phyloP scores from a whole-genome alignment of 2,888 invertebrate species.

The Nephrotoma guestfalica region DNA sequence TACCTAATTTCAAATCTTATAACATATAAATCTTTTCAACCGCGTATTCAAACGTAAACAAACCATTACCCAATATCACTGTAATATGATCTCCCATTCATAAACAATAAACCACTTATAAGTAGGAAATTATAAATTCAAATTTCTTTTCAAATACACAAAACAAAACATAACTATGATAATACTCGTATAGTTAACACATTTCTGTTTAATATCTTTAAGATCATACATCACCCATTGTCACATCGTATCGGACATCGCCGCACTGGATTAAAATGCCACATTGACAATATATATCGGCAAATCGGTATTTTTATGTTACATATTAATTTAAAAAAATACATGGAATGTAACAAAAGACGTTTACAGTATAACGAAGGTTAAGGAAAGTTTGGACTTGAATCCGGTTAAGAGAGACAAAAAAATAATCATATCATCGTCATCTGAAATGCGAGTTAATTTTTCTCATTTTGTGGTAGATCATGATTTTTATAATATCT shows the following conservation, averaged over 20 bases:
- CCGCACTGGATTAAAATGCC: neutral
- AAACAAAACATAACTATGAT: neutral
- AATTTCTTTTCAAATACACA: neutral
- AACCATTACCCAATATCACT: neutral
- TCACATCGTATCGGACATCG: too few species aligned
- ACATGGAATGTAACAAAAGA: neutral
- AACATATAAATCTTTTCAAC: neutral
- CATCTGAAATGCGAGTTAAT: neutral
- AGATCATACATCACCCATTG: neutral
- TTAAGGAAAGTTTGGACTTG: constrained; percentile 2
- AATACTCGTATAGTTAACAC: neutral
- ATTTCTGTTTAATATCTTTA: neutral
- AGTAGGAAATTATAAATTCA: neutral
- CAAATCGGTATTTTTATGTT: neutral
- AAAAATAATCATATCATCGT: neutral
- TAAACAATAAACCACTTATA: neutral
- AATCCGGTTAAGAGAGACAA: neutral
- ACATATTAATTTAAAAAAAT: neutral
- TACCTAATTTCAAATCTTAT: neutral
- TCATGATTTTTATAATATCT: neutral
- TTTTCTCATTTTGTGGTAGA: neutral
- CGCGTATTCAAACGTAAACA: neutral
- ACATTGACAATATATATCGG: neutral
- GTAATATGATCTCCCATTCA: neutral
- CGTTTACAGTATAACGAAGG: neutral